Evolutionary conservation across 2,113 vertebrate species (phyloP), one percentile per base, ranked within the genome.

Genomic region (Saguinus imperator): DNA sequence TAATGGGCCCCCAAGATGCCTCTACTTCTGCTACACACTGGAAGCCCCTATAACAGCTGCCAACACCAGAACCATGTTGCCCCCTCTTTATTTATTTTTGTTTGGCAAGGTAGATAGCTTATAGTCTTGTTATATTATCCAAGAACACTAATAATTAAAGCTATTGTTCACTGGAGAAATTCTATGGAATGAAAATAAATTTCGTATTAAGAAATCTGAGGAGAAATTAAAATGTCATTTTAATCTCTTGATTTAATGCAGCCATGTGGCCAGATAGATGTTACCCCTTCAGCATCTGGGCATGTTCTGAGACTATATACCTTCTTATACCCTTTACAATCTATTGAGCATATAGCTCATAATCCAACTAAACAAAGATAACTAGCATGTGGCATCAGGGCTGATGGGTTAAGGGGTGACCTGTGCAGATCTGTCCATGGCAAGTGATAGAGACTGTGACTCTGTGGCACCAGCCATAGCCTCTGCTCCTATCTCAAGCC

Each of bases 31-130:
- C 9, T 9, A 8, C 12, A 11, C 16, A 11, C 16, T 6, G 2
- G 64, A 35, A 70, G 16, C 29, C 4, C 5, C n/a, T 1, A 1
- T 1, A 2, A 8, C 1, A 32, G 12, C n/a, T 1, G 18, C 37
- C 48, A 25, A 29, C 18, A 55, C 27, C 9, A 40, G 50, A 75
- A 35, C 6, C 14, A 7, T 0, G 1, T 8, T 40, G 8, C 61
- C 61, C 61, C 27, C 27, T 64, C 13, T 45, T 40, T 61, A 58
- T 77, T 88, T 76, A 43, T 72, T 83, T 81, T 29, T 20, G 29
- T 27, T 61, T 57, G 73, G 17, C 7, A 18, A 96, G 55, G 45
- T 32, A 23, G 14, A n/a, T 55, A 75, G 52, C 6, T 45, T 82
- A 61, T 37, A 50, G n/a, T 61, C 68, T 89, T 75, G 1, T 11